Conservation (phyloP, 2,113 vertebrate genomes). For the Heterotis niloticus region DNA sequence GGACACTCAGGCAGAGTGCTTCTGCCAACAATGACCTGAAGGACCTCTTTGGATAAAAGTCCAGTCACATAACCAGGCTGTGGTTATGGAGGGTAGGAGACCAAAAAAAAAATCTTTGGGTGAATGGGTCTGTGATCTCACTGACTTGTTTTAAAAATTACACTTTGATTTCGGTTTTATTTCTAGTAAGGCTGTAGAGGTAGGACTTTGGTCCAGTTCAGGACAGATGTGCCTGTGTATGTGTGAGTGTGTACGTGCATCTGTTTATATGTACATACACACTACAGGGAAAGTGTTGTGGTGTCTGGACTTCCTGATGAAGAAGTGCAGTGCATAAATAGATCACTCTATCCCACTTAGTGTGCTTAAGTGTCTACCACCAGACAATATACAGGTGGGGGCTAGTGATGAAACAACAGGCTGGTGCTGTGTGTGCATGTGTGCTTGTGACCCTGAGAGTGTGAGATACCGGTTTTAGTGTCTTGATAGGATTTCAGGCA, state of each 20-base stretch:
- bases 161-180: not conserved
- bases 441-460: constrained; percentile 1
- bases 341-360: not conserved
- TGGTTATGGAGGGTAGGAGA: constrained; percentile 20
- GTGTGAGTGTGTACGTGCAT: constrained; percentile 1
- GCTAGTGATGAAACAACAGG: not conserved
- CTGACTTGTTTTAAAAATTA: constrained; percentile 8
- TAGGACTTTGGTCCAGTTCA: not conserved
- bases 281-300: too few relatives aligned
- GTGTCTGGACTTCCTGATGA: too few relatives aligned
- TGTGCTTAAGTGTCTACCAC: not conserved
- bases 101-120: constrained; percentile 15
- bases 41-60: constrained; percentile 87
- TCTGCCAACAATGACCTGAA: constrained; percentile 93
- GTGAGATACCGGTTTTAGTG: not conserved
- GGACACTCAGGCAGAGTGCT: constrained; percentile 74
- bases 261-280: not conserved
- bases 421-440: not conserved
- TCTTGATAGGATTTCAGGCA: not conserved
- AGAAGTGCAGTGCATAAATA: too few relatives aligned
- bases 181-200: not conserved
- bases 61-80: constrained; percentile 9
- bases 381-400: constrained; percentile 8
- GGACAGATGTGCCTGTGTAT: not conserved
- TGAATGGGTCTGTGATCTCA: constrained; percentile 1